Percentiles rank a stretch among this genome's conserved stretches.
These are phyloP conservation scores for Drosophila miranda DNA, from an alignment of 1,140 invertebrate species.

Conservation along the genomic window DNA sequence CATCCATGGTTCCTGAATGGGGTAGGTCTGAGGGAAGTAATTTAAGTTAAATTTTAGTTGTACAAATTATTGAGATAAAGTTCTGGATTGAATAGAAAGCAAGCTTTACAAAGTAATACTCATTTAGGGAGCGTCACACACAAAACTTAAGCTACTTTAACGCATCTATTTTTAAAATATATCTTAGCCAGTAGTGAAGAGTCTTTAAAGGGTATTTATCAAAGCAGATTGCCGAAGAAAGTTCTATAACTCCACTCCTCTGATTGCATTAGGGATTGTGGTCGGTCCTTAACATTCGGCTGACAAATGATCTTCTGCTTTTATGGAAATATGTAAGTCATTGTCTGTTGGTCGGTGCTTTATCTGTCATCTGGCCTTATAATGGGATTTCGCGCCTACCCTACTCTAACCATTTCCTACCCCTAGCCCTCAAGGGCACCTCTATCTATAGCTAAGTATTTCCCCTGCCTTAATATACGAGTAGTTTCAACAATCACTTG, in stretches of 20 bases:
- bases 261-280: constrained; percentile 11
- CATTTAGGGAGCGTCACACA: no score
- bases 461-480: constrained; percentile 10
- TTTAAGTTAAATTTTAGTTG: no score
- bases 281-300: not conserved
- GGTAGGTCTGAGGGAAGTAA: no score
- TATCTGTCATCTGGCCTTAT: constrained; percentile 36
- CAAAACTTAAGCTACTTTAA: no score
- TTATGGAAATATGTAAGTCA: constrained; percentile 60
- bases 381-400: constrained; percentile 1
- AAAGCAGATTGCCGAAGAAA: no score
- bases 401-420: not conserved
- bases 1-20: no score
- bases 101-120: no score
- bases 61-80: no score
- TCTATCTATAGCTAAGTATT: not conserved
- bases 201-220: no score
- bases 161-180: no score
- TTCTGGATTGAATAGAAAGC: no score
- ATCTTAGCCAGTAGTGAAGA: no score
- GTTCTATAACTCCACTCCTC: not conserved
- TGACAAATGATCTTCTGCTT: constrained; percentile 63
- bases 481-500: constrained; percentile 61
- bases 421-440: not conserved
- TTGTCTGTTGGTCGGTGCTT: constrained; percentile 9